Base-by-base conservation (phyloP, 2,888 invertebrate species). In the Pilophorus perplexus region DNA sequence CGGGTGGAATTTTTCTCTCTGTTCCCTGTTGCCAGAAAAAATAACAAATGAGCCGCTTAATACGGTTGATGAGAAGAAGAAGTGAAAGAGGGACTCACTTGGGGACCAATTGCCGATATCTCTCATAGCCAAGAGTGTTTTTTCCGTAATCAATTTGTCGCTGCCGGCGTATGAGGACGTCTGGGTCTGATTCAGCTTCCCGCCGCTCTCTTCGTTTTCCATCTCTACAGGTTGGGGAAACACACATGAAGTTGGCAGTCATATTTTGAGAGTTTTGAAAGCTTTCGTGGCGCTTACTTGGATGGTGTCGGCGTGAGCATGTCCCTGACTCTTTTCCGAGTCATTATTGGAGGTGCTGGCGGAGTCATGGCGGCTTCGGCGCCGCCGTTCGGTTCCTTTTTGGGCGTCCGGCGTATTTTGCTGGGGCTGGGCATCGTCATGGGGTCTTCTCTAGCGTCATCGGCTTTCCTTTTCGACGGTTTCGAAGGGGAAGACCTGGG, bases 61-160 rank as follows among this genome's bases (percentile, higher is more conserved):
- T n/a, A n/a, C n/a, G n/a, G n/a, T n/a, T n/a, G n/a, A n/a, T n/a
- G n/a, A n/a, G n/a, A n/a, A n/a, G n/a, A n/a, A n/a, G n/a, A n/a
- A n/a, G n/a, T n/a, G n/a, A n/a, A n/a, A n/a, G 14, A 20, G 20
- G 23, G n/a, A 59, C 72, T 67, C 68, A 91, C 89, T 81, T 82
- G 40, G 90, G 87, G 44, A 93, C 83, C 73, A 79, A 73, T 72
- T 81, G 79, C 8, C 80, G 74, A 73, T 92, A 95, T 77, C 85
- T 85, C 72, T 88, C 85, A 76, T 95, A 95, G 40, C 90, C 91
- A 71, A 87, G 78, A 25, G 95, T 95, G 75, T 93, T 93, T 79
- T 94, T 95, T 10, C 96, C 96, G 79, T 91, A 96, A 77, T 94
- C 93, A 74, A 96, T 89, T 79, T 94, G 93, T 78, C 95, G 95